These are phyloP conservation scores for Artibeus jamaicensis DNA, from an alignment of 2,797 vertebrate genomes.

Conservation along the genomic window DNA sequence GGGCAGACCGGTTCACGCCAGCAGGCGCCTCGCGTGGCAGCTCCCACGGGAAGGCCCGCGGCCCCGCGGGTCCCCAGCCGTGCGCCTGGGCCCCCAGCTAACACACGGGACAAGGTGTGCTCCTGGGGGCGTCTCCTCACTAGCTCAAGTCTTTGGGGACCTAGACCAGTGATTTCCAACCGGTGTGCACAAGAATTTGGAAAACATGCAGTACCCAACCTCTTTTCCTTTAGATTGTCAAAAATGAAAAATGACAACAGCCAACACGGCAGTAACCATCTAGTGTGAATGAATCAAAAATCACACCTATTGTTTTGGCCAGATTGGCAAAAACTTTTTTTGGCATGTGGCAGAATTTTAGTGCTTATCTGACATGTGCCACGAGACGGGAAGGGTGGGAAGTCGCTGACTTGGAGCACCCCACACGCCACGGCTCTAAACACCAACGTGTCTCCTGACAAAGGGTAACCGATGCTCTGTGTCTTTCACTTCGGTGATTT, in stretches of 20 bases:
- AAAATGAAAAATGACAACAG: too few species aligned
- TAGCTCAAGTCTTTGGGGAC: conserved; percentile 54
- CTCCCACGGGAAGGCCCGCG: conserved; percentile 24
- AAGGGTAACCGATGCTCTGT: background rate
- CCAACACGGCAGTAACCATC: background rate
- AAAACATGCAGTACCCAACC: too few species aligned
- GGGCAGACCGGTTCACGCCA: conserved; percentile 51
- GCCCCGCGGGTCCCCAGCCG: background rate
- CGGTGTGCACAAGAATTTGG: fast-evolving
- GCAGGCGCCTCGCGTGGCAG: conserved; percentile 77
- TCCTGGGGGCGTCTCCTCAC: background rate
- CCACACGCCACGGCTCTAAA: conserved; percentile 21
- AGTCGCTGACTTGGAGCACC: background rate
- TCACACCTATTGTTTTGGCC: background rate
- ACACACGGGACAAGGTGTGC: background rate
- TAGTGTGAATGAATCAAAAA: background rate
- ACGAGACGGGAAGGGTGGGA: background rate
- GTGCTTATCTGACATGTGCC: fast-evolving
- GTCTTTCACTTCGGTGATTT: conserved; percentile 52
- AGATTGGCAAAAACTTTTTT: background rate
- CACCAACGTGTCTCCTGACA: background rate
- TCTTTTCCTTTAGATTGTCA: background rate
- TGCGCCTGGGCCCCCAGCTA: background rate
- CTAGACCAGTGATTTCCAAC: background rate
- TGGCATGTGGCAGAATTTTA: background rate